Base-by-base conservation (phyloP, 2,113 vertebrate species). In the Apodemus speciosus region DNA sequence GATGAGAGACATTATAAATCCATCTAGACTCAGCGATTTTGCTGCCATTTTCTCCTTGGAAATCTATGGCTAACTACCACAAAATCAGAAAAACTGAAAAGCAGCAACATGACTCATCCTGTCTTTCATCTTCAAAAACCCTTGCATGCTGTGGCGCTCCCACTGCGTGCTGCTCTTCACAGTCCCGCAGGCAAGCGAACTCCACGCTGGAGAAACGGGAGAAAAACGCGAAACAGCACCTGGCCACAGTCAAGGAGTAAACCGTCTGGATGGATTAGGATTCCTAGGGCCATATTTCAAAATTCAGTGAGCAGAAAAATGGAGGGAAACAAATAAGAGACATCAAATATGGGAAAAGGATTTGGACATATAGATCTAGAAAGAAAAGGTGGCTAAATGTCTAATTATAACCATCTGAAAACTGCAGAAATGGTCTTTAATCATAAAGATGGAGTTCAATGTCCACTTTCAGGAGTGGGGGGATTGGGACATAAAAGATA, bases 81-180 rank as follows among this genome's bases (percentile, higher is more conserved):
- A 75, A 81, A 89, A 77, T 43, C 75, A 91, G 84, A 89, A 95
- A 92, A 80, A 81, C 89, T 4, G 10, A 94, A 80, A 64, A 91
- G 53, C 4, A 46, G 83, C 84, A 88, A 86, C 15, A 75, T 0
- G 4, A 86, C 85, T 91, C 93, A 51, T 81, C 71, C 71, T 84
- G 51, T 88, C 75, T 93, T 94, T 96, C 75, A 94, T 92, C 95
- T 94, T 96, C 92, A 92, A 81, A 94, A 84, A 16, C 14, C 68
- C 64, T 87, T 53, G 40, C 89, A 68, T 53, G 90, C 87, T 85
- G 80, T 43, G 64, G 87, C 91, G 86, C 89, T 87, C 94, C 81
- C 73, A 84, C 91, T 73, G 15, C 79, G 58, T 21, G 85, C 60
- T 81, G 87, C 86, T 64, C 35, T 90, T 38, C 72, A 40, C 5